Evolutionary conservation across 2,113 vertebrate genomes (phyloP), one percentile per base, ranked within the genome.

Genomic region (Cyprinodon brontotheroides): DNA sequence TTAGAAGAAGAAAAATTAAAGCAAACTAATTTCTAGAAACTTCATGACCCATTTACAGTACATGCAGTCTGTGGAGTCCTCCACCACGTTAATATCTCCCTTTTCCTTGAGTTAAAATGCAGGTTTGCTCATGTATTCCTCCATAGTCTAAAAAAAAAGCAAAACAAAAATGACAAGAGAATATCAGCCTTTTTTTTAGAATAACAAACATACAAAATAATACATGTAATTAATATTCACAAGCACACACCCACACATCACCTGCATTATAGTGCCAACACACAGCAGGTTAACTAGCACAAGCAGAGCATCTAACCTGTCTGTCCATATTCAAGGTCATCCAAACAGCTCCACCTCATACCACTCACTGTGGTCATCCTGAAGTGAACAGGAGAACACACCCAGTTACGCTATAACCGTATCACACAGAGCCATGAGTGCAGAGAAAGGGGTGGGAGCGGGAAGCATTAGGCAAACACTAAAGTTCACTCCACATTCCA

Each of bases 91-190:
- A 38, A 29, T 39, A 48, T 70, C 20, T 38, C 40, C 22, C 78
- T 65, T 65, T 65, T 11, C 39, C 47, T 40, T 4, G 11, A 22
- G 64, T 89, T 87, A 95, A 89, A 95, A 95, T 5, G 94, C 94
- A 61, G 94, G 94, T 81, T 94, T 95, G 90, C 92, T 94, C 94
- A 95, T 95, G 80, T 95, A 95, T 82, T 94, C 94, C 77, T 94
- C 94, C 94, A 95, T 92, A 6, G 94, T 94, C 94, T 95, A n/a
- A 70, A 20, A 75, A 76, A 74, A 45, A 79, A 8, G 40, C 45
- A 86, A 15, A 84, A 14, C 67, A 14, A 72, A 12, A 39, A 63
- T 15, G 72, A n/a, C 3, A 68, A 3, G 17, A 70, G 10, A 39
- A 70, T 39, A 66, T 76, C 41, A 66, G 43, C 17, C 22, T 67